phyloP scores from a whole-genome alignment of 2,113 vertebrate genomes.

The Oceanites oceanicus region DNA sequence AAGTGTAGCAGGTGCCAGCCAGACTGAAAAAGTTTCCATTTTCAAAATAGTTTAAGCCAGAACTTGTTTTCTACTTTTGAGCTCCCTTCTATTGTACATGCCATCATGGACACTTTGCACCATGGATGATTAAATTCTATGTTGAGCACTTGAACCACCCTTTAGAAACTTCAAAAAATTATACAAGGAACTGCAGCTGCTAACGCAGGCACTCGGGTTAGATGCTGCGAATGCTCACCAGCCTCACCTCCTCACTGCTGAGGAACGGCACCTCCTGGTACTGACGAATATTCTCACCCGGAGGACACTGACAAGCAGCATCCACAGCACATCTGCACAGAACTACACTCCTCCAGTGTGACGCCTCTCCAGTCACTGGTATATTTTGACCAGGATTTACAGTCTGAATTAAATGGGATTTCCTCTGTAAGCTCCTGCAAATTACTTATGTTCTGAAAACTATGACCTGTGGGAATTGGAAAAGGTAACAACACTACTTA shows the following conservation, averaged over 20 bases:
- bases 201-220: neutral
- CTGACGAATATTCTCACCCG: neutral
- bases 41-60: neutral
- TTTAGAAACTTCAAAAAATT: neutral
- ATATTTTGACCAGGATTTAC: neutral
- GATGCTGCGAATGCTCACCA: neutral
- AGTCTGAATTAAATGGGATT: slow-evolving; percentile 7
- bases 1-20: neutral
- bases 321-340: neutral
- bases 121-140: neutral
- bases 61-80: neutral
- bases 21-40: neutral
- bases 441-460: neutral
- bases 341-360: neutral
- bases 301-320: neutral
- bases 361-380: neutral
- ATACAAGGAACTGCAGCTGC: rapidly evolving
- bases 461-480: slow-evolving; percentile 28
- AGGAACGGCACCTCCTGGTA: neutral
- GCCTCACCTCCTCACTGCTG: neutral
- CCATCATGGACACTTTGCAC: neutral
- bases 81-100: neutral
- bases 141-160: neutral
- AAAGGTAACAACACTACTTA: slow-evolving; percentile 37
- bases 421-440: neutral